Evolutionary conservation across 92 coral and sea anemone genomes (phyloP).

Genomic region (Pocillopora meandrina): DNA sequence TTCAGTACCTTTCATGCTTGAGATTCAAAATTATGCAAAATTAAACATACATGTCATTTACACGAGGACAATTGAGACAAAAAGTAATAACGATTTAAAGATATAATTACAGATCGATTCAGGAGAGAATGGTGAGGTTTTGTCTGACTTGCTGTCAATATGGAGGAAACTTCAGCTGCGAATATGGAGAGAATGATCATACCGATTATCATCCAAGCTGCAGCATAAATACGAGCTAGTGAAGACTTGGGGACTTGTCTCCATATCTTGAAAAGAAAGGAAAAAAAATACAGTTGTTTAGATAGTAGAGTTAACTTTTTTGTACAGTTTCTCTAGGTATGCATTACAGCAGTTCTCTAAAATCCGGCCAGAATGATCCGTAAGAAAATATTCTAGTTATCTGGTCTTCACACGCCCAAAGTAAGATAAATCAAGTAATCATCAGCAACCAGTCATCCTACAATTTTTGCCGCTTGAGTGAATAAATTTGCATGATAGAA

Average conservation of each 20-base stretch:
- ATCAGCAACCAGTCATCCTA: too few species aligned
- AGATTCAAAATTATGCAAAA: too few species aligned
- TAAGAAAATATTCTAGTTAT: too few species aligned
- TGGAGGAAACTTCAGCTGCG: constrained; percentile 56
- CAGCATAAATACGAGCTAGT: constrained; percentile 46
- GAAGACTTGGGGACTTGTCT: constrained; percentile 49
- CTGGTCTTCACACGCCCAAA: background rate
- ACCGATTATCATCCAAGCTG: constrained; percentile 55
- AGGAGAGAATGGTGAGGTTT: background rate
- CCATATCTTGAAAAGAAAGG: constrained; percentile 34
- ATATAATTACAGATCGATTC: background rate
- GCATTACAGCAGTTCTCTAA: too few species aligned
- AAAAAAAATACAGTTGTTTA: background rate
- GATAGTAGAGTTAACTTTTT: background rate
- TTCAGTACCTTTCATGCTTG: constrained; percentile 29
- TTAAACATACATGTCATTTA: too few species aligned
- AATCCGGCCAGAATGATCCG: too few species aligned
- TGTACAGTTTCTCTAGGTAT: background rate
- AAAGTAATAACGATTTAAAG: too few species aligned
- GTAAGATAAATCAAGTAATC: background rate
- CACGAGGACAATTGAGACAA: too few species aligned
- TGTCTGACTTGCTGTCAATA: constrained; percentile 25
- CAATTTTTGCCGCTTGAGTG: background rate
- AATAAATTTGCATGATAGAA: background rate
- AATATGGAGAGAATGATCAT: constrained; percentile 42